phyloP scores from a whole-genome alignment of 2,888 invertebrate species.

The Pegoplata infirma region DNA sequence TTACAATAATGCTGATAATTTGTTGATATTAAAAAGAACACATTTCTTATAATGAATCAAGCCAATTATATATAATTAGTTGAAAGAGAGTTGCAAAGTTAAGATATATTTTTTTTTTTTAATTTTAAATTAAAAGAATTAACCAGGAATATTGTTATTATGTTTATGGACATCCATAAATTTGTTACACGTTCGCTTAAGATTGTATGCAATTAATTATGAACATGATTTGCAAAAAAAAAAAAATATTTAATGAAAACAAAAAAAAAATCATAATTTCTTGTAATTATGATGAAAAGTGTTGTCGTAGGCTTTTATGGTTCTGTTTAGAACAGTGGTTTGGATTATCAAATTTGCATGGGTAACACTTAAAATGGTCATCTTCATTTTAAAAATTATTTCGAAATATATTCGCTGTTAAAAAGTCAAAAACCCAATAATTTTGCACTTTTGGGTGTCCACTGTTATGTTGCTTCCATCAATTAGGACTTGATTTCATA shows the following conservation, averaged over 20 bases:
- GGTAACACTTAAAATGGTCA: too few species aligned
- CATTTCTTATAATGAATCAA: neutral
- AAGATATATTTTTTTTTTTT: slow-evolving; percentile 14
- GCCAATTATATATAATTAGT: slow-evolving; percentile 34
- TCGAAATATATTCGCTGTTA: too few species aligned
- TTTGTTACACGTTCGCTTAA: neutral
- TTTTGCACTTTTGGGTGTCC: too few species aligned
- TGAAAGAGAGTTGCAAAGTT: slow-evolving; percentile 21
- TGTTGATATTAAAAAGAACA: slow-evolving; percentile 29
- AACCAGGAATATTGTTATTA: slow-evolving; percentile 12
- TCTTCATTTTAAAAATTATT: too few species aligned
- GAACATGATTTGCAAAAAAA: slow-evolving; percentile 27
- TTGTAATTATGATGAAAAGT: slow-evolving; percentile 4
- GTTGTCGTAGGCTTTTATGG: neutral
- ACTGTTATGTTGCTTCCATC: too few species aligned
- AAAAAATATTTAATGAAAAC: too few species aligned
- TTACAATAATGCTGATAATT: slow-evolving; percentile 29
- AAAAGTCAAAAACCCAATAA: too few species aligned
- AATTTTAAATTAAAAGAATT: neutral
- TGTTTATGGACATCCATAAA: slow-evolving; percentile 10
- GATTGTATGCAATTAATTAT: slow-evolving; percentile 29
- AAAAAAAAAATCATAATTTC: neutral
- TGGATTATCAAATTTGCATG: neutral
- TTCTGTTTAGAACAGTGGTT: neutral
- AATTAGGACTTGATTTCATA: too few species aligned